Percentiles rank a stretch among this genome's conserved stretches.
Conservation (phyloP, 1,140 invertebrate species). For the Saccostrea glomerata region DNA sequence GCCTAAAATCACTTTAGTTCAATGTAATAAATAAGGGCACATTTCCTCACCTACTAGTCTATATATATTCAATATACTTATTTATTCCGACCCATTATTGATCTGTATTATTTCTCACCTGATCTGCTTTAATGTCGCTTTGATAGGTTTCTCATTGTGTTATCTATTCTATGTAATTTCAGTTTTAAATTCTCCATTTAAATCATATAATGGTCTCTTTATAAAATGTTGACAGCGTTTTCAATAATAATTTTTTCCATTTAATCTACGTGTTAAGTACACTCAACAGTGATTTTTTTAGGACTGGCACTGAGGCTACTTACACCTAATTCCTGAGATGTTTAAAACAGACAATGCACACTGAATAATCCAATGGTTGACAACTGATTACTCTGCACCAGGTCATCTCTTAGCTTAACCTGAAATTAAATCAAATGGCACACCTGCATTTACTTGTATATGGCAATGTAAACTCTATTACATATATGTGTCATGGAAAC, state of each 20-base stretch:
- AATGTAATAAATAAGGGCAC: not conserved
- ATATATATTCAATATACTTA: constrained; percentile 21
- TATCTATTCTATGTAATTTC: constrained; percentile 23
- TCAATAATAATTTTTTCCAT: constrained; percentile 2
- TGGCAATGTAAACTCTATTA: no score
- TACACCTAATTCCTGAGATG: not conserved
- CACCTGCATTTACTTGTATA: no score
- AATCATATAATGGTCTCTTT: constrained; percentile 23
- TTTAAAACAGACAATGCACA: not conserved
- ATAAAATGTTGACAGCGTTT: constrained; percentile 9
- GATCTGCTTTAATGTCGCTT: not conserved
- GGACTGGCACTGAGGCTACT: not conserved
- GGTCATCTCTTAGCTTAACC: not conserved
- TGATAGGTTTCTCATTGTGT: not conserved
- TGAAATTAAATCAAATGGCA: not conserved
- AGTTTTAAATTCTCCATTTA: constrained; percentile 34
- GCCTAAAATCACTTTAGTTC: constrained; percentile 2
- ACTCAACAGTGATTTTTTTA: constrained; percentile 4
- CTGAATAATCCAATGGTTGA: not conserved
- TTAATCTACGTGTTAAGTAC: constrained; percentile 3
- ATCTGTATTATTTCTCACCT: constrained; percentile 26
- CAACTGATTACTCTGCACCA: not conserved
- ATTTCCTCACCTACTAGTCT: not conserved
- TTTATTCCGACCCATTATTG: constrained; percentile 14
- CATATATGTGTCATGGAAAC: no score